These are phyloP conservation scores for Prochilodus magdalenae DNA, from an alignment of 2,113 vertebrate genomes.

Conservation along the genomic window DNA sequence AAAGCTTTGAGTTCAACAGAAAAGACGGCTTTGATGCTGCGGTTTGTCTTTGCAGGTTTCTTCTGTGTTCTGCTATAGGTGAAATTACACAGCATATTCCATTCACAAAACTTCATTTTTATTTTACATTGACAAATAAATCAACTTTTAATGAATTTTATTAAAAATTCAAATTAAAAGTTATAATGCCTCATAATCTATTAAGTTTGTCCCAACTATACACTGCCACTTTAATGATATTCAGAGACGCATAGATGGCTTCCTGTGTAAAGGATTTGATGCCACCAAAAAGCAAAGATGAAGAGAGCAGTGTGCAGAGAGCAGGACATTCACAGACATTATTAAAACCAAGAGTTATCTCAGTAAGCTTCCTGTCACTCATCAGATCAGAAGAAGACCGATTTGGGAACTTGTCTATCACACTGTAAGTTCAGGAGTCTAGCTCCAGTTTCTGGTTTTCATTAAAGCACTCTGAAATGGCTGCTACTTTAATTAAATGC, in stretches of 20 bases:
- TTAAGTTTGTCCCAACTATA: no score
- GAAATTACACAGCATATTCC: no score
- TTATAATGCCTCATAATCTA: no score
- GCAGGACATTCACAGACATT: slow-evolving; percentile 3
- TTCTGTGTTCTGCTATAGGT: background rate
- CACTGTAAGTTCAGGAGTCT: background rate
- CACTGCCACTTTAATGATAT: background rate
- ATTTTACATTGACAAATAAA: background rate
- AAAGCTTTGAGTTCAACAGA: background rate
- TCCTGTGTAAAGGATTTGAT: slow-evolving; percentile 27
- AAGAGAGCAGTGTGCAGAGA: slow-evolving; percentile 8
- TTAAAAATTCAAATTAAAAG: no score
- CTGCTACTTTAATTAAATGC: no score
- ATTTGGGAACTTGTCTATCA: slow-evolving; percentile 36
- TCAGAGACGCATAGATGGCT: slow-evolving; percentile 1
- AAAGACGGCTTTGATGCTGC: background rate
- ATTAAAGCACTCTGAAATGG: background rate
- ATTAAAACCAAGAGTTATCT: slow-evolving; percentile 49
- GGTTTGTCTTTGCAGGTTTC: background rate
- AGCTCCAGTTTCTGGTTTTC: background rate
- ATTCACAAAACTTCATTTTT: no score
- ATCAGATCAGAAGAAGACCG: slow-evolving; percentile 37
- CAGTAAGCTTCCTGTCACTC: slow-evolving; percentile 43
- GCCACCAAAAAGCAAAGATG: slow-evolving; percentile 27
- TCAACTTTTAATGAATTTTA: no score